Base-by-base conservation (phyloP, 23 tunicate genomes). In the Ciona savignyi region DNA sequence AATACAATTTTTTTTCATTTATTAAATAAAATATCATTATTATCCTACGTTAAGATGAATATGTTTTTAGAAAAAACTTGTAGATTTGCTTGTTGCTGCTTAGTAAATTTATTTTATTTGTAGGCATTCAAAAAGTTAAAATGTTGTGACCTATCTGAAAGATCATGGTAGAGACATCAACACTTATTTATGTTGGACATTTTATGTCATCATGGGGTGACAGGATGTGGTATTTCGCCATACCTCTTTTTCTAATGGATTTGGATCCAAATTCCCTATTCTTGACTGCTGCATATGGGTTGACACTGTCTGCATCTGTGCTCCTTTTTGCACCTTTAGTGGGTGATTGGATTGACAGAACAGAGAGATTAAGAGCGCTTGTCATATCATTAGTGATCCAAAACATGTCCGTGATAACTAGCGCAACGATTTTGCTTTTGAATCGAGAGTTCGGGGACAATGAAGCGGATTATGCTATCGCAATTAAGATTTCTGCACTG, bases 131-230 rank as follows among this genome's bases (percentile, higher is more conserved):
- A n/a, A n/a, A n/a, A n/a, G n/a, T n/a, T 42, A 42, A 42, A 42
- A 42, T 42, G 56, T 42, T 42, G 67, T 63, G 22, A 63, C 26
- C 4, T 4, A 63, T 63, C n/a, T 63, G 22, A 63, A n/a, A 63
- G 28, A 68, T 68, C 21, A 81, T 88, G 96, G 69, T 83, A 2
- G 27, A 81, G 19, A 78, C 80, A 2, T 74, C 82, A 0, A 70
- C 27, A n/a, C 35, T 90, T 11, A 83, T 90, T 21, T 90, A 90
- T 34, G 71, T 70, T 30, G 87, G 97, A 2, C 89, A 90, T 79
- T 90, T 83, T 70, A 67, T 90, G 61, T 90, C 97, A 49, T 75
- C 97, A 83, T 90, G 97, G 97, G 97, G 97, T 3, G 97, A 90
- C 67, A 35, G 97, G 35, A 90, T 90, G 97, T 90, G 97, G 97